Evolutionary conservation across 2,113 vertebrate genomes (phyloP).

Genomic region (Gobius niger): DNA sequence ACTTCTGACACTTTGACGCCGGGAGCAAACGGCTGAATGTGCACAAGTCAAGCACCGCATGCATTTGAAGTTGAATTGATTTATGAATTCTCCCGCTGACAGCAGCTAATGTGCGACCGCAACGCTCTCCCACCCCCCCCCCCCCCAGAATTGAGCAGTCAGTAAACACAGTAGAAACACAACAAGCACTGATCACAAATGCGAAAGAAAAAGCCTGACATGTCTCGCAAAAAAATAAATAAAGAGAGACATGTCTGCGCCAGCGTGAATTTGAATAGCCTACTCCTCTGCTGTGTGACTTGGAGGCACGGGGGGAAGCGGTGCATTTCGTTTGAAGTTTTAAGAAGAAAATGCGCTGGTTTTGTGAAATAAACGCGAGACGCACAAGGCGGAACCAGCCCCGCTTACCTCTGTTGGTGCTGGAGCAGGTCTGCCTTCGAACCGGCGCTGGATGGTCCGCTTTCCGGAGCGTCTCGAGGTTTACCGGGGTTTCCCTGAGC

Average conservation of each 20-base stretch:
- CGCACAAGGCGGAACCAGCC: conserved; percentile 23
- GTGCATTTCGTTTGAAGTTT: conserved; percentile 76
- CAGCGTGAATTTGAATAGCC: conserved; percentile 15
- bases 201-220: conserved; percentile 20
- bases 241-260: conserved; percentile 11
- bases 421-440: conserved; percentile 90
- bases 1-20: conserved; percentile 60
- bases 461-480: conserved; percentile 88
- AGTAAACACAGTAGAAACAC: conserved; percentile 52
- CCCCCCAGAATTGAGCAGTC: conserved; percentile 58
- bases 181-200: conserved; percentile 30
- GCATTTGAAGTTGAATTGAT: conserved; percentile 36
- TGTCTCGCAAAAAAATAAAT: background rate
- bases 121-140: conserved; percentile 28
- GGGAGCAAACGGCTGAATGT: conserved; percentile 18
- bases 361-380: conserved; percentile 25
- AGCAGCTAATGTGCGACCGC: conserved; percentile 63
- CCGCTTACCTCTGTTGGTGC: conserved; percentile 86
- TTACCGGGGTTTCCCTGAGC: conserved; percentile 87
- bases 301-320: conserved; percentile 30
- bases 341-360: conserved; percentile 17
- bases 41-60: conserved; percentile 7
- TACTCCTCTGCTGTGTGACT: conserved; percentile 4
- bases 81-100: conserved; percentile 55
- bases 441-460: conserved; percentile 85